These are phyloP conservation scores for Hydrolagus affinis DNA, from an alignment of 2,113 vertebrate genomes.

Conservation along the genomic window DNA sequence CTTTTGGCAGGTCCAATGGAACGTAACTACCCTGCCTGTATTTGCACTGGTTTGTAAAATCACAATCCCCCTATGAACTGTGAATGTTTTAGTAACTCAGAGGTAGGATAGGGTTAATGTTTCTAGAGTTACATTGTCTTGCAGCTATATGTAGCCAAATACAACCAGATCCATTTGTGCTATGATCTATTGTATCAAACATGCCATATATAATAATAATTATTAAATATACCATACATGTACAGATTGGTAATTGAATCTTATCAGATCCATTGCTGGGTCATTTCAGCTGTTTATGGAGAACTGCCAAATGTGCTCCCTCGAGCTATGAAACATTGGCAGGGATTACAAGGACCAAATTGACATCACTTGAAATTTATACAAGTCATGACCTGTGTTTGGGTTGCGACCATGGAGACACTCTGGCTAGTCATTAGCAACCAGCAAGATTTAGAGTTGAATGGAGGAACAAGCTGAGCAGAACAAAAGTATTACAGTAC, in stretches of 20 bases:
- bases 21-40: too few relatives aligned
- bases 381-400: background rate
- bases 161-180: too few relatives aligned
- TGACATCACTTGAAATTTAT: background rate
- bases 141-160: too few relatives aligned
- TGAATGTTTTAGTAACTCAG: too few relatives aligned
- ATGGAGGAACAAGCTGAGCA: background rate
- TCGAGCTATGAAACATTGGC: background rate
- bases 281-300: background rate
- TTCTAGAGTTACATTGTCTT: too few relatives aligned
- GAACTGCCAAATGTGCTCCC: background rate
- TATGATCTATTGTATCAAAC: too few relatives aligned
- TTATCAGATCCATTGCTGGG: background rate
- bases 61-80: too few relatives aligned
- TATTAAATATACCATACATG: too few relatives aligned
- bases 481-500: background rate
- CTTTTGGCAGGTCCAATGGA: too few relatives aligned
- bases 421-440: background rate
- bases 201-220: too few relatives aligned
- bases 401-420: background rate
- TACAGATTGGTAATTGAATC: background rate
- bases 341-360: background rate
- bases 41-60: too few relatives aligned
- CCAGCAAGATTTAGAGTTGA: background rate
- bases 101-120: too few relatives aligned